Base-by-base conservation (phyloP, 2,113 vertebrate genomes). In the Aphyosemion australe region DNA sequence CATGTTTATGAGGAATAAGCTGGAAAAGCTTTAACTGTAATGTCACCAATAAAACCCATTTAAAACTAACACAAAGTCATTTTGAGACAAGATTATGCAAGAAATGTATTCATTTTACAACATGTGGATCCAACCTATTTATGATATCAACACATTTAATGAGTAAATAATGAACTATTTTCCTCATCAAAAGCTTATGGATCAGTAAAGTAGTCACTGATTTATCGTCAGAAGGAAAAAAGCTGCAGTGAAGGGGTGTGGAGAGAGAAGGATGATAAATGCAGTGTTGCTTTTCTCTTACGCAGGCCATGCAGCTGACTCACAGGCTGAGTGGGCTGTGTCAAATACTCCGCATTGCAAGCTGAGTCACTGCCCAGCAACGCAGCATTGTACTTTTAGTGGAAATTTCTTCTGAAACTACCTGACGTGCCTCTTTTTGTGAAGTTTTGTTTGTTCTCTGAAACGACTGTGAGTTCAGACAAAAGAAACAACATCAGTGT, bases 321-420 rank as follows among this genome's bases (percentile, higher is more conserved):
- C 86, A 89, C 49, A 59, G 72, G 65, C 63, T 67, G 69, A 47
- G 86, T 76, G 68, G 79, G 77, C 45, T 52, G 74, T 74, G 83
- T 78, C 63, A 51, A 72, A 66, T 56, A 61, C 64, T 64, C 50
- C 66, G 70, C 80, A 78, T 16, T 79, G 52, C 41, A 56, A 45
- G 76, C 86, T 88, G 87, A 89, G 82, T 90, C 87, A 90, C 78
- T 66, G 69, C 58, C 65, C 71, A 78, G 63, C 78, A 76, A 54
- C 83, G 83, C 86, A 79, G 82, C 74, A 77, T 32, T 32, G 69
- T 54, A 32, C 42, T 70, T 75, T 52, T 8, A 56, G 12, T 32
- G 51, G 21, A 67, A 69, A 14, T 10, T 61, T 21, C 3, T 3
- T 32, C 54, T 59, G 42, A 73, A 60, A 60, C 4, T 20, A 50